Evolutionary conservation across 92 coral and sea anemone species (phyloP).

Genomic region (Parazoanthus darwini): DNA sequence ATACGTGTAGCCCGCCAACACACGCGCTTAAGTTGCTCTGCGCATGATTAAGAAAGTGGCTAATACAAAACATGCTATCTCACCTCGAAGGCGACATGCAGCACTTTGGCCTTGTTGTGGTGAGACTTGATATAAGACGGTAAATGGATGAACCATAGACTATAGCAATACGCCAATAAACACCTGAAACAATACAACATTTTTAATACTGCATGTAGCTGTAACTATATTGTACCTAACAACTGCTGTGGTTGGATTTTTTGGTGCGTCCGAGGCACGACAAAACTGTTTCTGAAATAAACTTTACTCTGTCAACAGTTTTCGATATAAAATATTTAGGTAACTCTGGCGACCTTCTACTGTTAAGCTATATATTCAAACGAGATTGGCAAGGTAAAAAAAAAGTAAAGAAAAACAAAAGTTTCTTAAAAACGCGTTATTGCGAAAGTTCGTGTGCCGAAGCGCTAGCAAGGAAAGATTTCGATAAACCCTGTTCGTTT

Average conservation of each 20-base stretch:
- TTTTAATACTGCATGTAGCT: background rate
- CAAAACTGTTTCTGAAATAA: too few relatives aligned
- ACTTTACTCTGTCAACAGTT: too few relatives aligned
- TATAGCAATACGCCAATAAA: constrained; percentile 83
- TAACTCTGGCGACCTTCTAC: background rate
- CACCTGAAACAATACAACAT: constrained; percentile 59
- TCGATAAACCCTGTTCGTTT: too few relatives aligned
- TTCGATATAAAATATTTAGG: background rate
- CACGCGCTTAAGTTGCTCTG: too few relatives aligned
- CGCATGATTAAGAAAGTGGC: too few relatives aligned
- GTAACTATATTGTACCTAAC: background rate
- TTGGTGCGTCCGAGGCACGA: background rate
- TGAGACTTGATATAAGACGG: constrained; percentile 92
- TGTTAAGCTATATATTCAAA: too few relatives aligned
- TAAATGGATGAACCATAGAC: constrained; percentile 94
- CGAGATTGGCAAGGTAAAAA: too few relatives aligned
- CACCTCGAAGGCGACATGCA: constrained; percentile 92
- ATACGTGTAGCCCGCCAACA: too few relatives aligned
- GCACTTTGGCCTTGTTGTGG: constrained; percentile 94
- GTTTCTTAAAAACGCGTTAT: background rate
- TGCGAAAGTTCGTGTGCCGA: too few relatives aligned
- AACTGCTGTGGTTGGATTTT: background rate
- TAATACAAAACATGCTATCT: background rate
- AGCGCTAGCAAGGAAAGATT: too few relatives aligned
- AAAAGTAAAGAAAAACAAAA: too few relatives aligned